Evolutionary conservation across 2,113 vertebrate species (phyloP).

Genomic region (Epinephelus lanceolatus): DNA sequence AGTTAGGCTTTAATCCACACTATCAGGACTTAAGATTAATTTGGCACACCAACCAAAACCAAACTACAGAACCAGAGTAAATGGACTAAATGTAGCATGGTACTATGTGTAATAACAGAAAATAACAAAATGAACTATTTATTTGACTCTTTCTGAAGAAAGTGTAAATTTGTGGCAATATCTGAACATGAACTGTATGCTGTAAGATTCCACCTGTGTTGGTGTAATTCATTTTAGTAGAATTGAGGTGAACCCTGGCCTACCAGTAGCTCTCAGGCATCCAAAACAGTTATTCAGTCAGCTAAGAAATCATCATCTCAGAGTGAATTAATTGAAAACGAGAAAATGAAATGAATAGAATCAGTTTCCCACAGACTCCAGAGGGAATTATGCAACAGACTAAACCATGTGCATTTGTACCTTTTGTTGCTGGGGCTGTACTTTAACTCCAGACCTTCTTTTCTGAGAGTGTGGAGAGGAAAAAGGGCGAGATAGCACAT

Average conservation of each 20-base stretch:
- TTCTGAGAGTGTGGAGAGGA: constrained; percentile 19
- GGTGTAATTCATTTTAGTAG: constrained; percentile 5
- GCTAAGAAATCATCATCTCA: constrained; percentile 23
- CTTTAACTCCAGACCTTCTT: constrained; percentile 1
- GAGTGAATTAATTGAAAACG: constrained; percentile 31
- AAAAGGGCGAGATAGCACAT: not conserved
- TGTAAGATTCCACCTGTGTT: not conserved
- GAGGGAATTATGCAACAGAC: constrained; percentile 46
- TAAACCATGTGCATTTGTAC: constrained; percentile 18
- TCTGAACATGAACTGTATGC: not conserved
- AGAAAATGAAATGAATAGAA: constrained; percentile 33
- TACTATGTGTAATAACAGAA: not conserved
- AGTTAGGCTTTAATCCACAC: not conserved
- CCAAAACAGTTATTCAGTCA: not conserved
- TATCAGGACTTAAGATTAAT: not conserved
- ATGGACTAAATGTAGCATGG: not conserved
- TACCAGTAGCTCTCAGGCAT: not conserved
- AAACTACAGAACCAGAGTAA: not conserved
- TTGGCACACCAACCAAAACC: not conserved
- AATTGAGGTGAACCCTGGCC: not conserved
- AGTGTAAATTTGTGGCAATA: not conserved
- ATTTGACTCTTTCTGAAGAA: not conserved
- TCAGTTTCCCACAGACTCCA: constrained; percentile 23
- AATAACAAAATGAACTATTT: not conserved
- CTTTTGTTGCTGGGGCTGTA: constrained; percentile 26